Evolutionary conservation across 2,888 invertebrate genomes (phyloP).

Genomic region (Molorchus minor): DNA sequence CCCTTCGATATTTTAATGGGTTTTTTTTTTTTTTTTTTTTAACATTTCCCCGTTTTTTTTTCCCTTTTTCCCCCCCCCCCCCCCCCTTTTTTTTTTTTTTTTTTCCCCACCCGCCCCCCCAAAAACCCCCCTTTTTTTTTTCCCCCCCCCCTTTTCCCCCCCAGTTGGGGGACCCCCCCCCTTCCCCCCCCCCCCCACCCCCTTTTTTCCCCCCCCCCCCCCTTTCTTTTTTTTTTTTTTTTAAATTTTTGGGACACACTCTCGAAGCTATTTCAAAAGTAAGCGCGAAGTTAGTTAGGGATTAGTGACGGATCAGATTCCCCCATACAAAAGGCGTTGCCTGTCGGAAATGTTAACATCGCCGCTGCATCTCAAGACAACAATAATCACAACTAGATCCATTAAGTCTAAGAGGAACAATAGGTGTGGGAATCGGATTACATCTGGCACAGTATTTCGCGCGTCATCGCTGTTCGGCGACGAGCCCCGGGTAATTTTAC

Average conservation of each 20-base stretch:
- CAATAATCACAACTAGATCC: constrained; percentile 10
- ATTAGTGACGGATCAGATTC: constrained; percentile 6
- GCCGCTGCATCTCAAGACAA: constrained; percentile 3
- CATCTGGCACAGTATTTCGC: constrained; percentile 3
- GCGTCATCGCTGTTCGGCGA: constrained; percentile 4
- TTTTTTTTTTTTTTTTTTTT: not conserved
- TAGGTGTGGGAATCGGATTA: constrained; percentile 1
- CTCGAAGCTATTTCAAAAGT: not conserved
- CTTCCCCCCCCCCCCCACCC: too few relatives aligned
- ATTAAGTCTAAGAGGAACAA: constrained; percentile 3
- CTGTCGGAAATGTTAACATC: constrained; percentile 16
- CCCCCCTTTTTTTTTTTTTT: not conserved
- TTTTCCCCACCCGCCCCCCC: too few relatives aligned
- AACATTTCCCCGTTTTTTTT: not conserved
- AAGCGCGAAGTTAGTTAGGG: not conserved
- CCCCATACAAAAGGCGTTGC: constrained; percentile 3
- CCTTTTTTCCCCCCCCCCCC: too few relatives aligned
- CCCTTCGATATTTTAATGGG: not conserved
- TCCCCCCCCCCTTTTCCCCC: too few relatives aligned
- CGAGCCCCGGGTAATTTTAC: not conserved
- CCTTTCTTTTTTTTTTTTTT: too few relatives aligned
- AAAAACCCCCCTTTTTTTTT: too few relatives aligned
- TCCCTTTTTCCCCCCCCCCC: not conserved
- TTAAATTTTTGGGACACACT: too few relatives aligned
- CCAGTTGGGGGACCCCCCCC: too few relatives aligned